Evolutionary conservation across 2,113 vertebrate species (phyloP).

Genomic region (Pyrgilauda ruficollis): DNA sequence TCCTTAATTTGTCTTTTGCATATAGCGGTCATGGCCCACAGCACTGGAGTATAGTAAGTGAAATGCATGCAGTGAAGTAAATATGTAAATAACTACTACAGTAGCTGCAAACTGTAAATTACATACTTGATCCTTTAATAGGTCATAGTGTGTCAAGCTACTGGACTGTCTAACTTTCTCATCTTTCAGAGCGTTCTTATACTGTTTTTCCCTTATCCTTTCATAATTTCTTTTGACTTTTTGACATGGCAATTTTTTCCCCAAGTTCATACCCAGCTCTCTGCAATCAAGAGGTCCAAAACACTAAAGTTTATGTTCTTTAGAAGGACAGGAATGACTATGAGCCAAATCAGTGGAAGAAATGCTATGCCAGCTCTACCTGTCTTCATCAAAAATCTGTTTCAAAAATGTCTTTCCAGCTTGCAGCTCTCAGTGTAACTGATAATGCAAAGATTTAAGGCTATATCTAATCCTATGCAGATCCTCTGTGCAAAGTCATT

Average conservation of each 20-base stretch:
- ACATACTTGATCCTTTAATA: neutral
- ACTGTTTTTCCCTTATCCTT: neutral
- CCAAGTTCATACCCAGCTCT: neutral
- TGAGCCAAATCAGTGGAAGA: neutral
- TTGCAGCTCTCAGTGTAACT: neutral
- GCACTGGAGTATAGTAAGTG: neutral
- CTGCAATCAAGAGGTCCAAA: neutral
- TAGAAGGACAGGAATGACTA: neutral
- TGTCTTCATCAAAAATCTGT: neutral
- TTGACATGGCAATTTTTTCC: neutral
- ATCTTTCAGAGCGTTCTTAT: neutral
- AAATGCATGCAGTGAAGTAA: neutral
- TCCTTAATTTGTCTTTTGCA: neutral
- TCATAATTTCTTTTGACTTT: neutral
- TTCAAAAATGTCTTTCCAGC: neutral
- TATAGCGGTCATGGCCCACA: neutral
- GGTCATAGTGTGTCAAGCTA: neutral
- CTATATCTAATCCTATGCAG: neutral
- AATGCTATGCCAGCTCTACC: neutral
- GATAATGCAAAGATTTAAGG: neutral
- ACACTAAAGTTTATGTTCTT: neutral
- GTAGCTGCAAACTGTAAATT: neutral
- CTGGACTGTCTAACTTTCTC: neutral
- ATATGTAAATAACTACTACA: neutral
- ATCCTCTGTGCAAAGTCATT: neutral